A percentile compares a stretch with the other conserved stretches of the same genome.
Evolutionary conservation across 2,888 invertebrate genomes (phyloP).

Genomic region (Chromoteleia sp.): DNA sequence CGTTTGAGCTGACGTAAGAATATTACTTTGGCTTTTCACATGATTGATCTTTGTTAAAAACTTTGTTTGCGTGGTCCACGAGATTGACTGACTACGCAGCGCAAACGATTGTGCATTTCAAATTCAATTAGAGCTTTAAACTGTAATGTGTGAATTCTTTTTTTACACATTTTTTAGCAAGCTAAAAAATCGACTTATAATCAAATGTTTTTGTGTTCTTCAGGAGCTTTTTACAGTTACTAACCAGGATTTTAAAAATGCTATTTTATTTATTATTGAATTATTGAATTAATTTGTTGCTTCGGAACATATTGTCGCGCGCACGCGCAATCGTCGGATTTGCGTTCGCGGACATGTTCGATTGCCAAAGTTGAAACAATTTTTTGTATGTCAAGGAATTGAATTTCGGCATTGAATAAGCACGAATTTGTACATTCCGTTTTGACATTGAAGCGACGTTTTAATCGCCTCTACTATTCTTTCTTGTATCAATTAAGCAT

Average conservation of each 20-base stretch:
- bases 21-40: constrained; percentile 3
- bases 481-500: neutral
- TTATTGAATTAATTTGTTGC: too few species aligned
- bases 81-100: too few species aligned
- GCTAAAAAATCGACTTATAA: too few species aligned
- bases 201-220: too few species aligned
- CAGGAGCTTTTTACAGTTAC: too few species aligned
- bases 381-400: constrained; percentile 51
- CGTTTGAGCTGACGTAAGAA: constrained; percentile 26
- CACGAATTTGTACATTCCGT: constrained; percentile 4
- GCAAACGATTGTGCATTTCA: too few species aligned
- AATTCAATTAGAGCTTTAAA: too few species aligned
- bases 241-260: constrained; percentile 65
- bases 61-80: too few species aligned
- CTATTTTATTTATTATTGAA: constrained; percentile 34
- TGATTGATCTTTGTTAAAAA: too few species aligned
- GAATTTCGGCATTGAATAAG: constrained; percentile 55
- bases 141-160: too few species aligned
- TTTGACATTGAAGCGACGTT: constrained; percentile 28
- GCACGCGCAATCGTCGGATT: neutral
- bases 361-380: constrained; percentile 27
- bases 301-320: too few species aligned
- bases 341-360: neutral
- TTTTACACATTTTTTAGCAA: too few species aligned
- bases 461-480: neutral